Conservation (phyloP, 2,113 vertebrate genomes). For the Terrapene triunguis region DNA sequence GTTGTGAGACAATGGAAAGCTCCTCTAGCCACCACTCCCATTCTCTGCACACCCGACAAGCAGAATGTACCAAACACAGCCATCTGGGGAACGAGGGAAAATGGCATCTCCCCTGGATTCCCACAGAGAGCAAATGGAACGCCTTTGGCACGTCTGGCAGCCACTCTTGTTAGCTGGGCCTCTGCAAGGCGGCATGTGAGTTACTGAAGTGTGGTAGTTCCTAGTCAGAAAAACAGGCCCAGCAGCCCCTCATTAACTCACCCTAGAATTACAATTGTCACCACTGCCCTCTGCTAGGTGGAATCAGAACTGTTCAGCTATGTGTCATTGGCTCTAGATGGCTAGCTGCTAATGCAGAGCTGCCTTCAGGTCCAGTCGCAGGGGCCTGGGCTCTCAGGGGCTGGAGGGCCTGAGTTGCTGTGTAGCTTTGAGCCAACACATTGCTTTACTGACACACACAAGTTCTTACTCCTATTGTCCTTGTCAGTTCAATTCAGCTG, state of each 20-base stretch:
- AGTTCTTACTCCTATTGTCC: neutral
- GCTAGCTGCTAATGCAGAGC: neutral
- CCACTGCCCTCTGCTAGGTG: neutral
- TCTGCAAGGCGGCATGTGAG: neutral
- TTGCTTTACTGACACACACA: neutral
- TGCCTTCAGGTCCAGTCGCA: no score
- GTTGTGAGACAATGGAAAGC: neutral
- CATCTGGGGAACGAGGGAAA: neutral
- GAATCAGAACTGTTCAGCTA: neutral
- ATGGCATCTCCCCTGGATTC: neutral
- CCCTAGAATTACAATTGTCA: neutral
- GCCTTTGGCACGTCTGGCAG: neutral
- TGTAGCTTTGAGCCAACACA: neutral
- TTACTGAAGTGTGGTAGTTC: no score
- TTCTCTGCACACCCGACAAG: neutral
- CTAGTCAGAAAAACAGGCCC: neutral
- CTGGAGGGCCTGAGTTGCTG: neutral
- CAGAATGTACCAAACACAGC: neutral
- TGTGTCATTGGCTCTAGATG: neutral
- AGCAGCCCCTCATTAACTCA: neutral
- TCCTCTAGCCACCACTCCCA: no score
- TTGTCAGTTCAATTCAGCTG: neutral
- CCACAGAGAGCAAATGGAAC: neutral
- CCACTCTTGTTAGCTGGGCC: neutral
- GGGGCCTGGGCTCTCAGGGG: neutral